Evolutionary conservation across 1,140 invertebrate genomes (phyloP), one percentile per base, ranked within the genome.

Genomic region (Psix sp.): DNA sequence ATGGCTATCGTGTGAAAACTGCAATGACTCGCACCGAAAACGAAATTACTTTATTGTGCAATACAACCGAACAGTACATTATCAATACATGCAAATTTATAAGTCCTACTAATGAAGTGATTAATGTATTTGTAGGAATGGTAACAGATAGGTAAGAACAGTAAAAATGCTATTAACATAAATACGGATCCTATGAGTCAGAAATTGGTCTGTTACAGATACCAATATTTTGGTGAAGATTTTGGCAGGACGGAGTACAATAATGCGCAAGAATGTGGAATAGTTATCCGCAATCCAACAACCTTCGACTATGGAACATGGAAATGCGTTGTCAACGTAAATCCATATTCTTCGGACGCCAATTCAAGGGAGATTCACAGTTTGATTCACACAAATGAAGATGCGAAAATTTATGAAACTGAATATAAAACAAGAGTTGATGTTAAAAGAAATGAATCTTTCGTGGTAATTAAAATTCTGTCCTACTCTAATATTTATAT

Each of bases 241-340:
- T 59, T 17, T 29, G 52, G 54, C 2, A n/a, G n/a, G n/a, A n/a
- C n/a, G n/a, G 0, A 2, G 11, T 6, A 14, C 0, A n/a, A 11
- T 36, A 17, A 13, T 16, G 66, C 0, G 54, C 78, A 45, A 45
- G 38, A 14, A 5, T 14, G 2, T 26, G 62, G 62, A 7, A 48
- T 66, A 4, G 3, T 31, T 6, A 38, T 66, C 14, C 14, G 48
- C 10, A 40, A 66, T 3, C 42, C 33, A 3, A 17, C n/a, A 5
- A 10, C 7, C 14, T 7, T 24, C 11, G 83, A 84, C 67, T 81
- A 60, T 26, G 78, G 81, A 9, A 10, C 51, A 0, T 83, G 82
- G 78, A 80, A 52, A 31, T 84, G 81, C 29, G n/a, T 77, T 3
- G 21, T 80, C n/a, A n/a, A n/a, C n/a, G n/a, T n/a, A n/a, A n/a